phyloP scores from a whole-genome alignment of 2,888 invertebrate genomes.

The Cetonia aurata region DNA sequence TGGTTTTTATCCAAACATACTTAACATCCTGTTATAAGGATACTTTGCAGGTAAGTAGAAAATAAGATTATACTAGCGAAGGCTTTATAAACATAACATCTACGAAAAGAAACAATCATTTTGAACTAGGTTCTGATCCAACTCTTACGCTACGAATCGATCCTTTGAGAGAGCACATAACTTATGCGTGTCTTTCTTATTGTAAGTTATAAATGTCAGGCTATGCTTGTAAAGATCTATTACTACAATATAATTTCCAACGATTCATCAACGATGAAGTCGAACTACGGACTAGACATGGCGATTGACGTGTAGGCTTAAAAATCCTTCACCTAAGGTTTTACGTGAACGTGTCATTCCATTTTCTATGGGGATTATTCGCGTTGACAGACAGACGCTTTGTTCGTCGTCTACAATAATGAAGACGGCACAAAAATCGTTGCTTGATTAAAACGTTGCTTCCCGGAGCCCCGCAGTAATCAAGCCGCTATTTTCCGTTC shows the following conservation, averaged over 20 bases:
- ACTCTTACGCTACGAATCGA: no score
- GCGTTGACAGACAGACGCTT: constrained; percentile 42
- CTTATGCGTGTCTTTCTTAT: no score
- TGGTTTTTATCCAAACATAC: no score
- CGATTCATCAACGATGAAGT: constrained; percentile 40
- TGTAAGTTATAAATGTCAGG: no score
- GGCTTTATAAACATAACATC: no score
- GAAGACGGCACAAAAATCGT: constrained; percentile 17
- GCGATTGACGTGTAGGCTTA: constrained; percentile 24
- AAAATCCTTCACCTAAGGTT: constrained; percentile 20
- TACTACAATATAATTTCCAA: constrained; percentile 26
- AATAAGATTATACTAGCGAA: no score
- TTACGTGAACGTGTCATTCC: constrained; percentile 38
- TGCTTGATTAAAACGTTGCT: constrained; percentile 25
- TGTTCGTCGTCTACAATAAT: constrained; percentile 33
- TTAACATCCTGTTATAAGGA: no score
- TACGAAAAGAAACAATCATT: no score
- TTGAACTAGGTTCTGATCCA: no score
- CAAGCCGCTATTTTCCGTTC: constrained; percentile 22
- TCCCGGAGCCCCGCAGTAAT: constrained; percentile 12
- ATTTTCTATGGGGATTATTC: constrained; percentile 45
- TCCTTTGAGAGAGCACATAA: no score
- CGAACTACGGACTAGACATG: not conserved
- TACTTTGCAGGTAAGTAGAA: no score
- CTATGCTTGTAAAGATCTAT: not conserved